These are phyloP conservation scores for Eudyptes chrysolophus DNA, from an alignment of 2,113 vertebrate species.

Conservation along the genomic window DNA sequence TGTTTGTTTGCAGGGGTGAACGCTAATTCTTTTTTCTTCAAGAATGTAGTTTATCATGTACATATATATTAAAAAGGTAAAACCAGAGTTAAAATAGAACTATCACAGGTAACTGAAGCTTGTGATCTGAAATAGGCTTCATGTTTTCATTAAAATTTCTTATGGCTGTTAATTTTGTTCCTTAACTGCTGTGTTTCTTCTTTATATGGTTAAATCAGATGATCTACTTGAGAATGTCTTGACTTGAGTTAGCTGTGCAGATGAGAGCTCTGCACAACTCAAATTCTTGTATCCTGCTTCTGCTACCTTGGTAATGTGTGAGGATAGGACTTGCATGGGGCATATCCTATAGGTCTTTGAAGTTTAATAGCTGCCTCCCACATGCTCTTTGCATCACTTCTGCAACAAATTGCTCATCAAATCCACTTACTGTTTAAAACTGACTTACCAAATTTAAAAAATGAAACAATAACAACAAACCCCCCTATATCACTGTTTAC, in stretches of 20 bases:
- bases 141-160: not conserved
- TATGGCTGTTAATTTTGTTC: not conserved
- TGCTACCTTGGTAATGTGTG: not conserved
- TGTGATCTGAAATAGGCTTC: not conserved
- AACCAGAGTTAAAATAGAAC: not conserved
- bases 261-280: not conserved
- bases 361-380: not conserved
- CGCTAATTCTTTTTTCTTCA: not conserved
- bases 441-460: not conserved
- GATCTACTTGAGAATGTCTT: not conserved
- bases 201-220: not conserved
- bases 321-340: not conserved
- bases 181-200: not conserved
- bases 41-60: not conserved
- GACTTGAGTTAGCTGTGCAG: not conserved
- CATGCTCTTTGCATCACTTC: not conserved
- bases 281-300: not conserved
- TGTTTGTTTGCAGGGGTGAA: not conserved
- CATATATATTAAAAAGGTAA: not conserved
- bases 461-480: not conserved
- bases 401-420: not conserved
- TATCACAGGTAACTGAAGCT: not conserved
- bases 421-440: not conserved
- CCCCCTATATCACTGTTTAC: not conserved
- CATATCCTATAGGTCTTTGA: not conserved